Base-by-base conservation (phyloP, 2,797 vertebrate genomes). In the Margarornis squamiger region DNA sequence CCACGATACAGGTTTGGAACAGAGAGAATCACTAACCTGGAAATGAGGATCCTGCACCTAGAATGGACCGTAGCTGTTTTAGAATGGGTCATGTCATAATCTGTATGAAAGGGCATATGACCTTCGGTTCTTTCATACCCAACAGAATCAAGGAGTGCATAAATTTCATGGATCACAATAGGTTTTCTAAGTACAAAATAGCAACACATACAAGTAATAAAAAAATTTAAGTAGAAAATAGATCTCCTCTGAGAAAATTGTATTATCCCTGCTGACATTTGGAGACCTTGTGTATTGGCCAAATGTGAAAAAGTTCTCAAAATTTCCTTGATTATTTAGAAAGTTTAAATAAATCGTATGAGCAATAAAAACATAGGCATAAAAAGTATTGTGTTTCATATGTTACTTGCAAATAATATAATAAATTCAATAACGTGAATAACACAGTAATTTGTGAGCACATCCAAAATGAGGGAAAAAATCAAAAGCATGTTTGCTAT, bases 181-280 rank as follows among this genome's bases (percentile, higher is more conserved):
- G 22, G 3, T 2, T 57, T 78, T 59, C 2, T 39, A 76, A 81
- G 58, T 59, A 52, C 2, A 16, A 71, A 59, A 58, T 15, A 49
- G 2, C 21, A 21, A 57, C 30, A 70, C 12, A 29, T n/a, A 29
- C 5, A 77, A 58, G 7, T 34, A 68, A 88, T 23, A 62, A 7
- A 52, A 59, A 48, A 48, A 59, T 45, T 6, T 29, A 84, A 71
- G 26, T 52, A 21, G 3, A 38, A 36, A 65, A 75, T 52, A 43
- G 0, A 61, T n/a, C 3, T 45, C 24, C 7, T 45, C 62, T 51
- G 8, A 39, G 32, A 59, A 55, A 32, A 1, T 2, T n/a, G 3
- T 38, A 36, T 12, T 63, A 18, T 41, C 10, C 88, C 21, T 39
- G 20, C 24, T 79, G 26, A 43, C 9, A 46, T 54, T 45, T 79